Conservation (phyloP, 2,797 vertebrate genomes). For the Leuciscus waleckii region DNA sequence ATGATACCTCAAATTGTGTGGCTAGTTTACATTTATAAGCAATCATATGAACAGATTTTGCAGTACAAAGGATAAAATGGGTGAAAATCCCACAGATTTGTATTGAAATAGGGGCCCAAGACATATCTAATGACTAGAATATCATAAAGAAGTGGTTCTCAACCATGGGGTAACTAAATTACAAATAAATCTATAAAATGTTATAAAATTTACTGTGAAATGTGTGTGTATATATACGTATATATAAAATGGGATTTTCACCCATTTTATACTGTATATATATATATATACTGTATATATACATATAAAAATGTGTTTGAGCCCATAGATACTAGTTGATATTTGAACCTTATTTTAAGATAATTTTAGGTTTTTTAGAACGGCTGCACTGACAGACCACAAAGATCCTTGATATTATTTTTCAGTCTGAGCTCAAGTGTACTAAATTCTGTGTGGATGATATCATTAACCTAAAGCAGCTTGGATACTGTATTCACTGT, state of each 20-base stretch:
- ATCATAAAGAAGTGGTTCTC: background rate
- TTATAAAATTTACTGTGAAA: background rate
- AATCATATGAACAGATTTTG: background rate
- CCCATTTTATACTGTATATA: too few species aligned
- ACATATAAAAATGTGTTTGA: too few species aligned
- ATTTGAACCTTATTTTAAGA: conserved; percentile 3
- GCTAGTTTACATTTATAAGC: background rate
- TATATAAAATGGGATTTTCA: too few species aligned
- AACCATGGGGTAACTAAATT: background rate
- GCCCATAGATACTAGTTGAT: conserved; percentile 4
- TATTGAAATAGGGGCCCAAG: background rate
- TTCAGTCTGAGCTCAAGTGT: conserved; percentile 25
- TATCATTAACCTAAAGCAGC: conserved; percentile 56
- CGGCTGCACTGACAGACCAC: conserved; percentile 21
- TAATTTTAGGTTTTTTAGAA: conserved; percentile 12
- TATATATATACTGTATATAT: too few species aligned
- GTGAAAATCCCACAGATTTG: background rate
- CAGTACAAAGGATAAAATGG: background rate
- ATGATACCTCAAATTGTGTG: background rate
- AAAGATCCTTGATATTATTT: conserved; percentile 31
- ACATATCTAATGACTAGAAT: background rate
- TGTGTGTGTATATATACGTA: too few species aligned
- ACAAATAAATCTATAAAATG: too few species aligned
- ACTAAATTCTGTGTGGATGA: conserved; percentile 18
- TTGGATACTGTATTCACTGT: conserved; percentile 36